Evolutionary conservation across 2,797 vertebrate species (phyloP), one percentile per base, ranked within the genome.

Genomic region (Tinamus major): DNA sequence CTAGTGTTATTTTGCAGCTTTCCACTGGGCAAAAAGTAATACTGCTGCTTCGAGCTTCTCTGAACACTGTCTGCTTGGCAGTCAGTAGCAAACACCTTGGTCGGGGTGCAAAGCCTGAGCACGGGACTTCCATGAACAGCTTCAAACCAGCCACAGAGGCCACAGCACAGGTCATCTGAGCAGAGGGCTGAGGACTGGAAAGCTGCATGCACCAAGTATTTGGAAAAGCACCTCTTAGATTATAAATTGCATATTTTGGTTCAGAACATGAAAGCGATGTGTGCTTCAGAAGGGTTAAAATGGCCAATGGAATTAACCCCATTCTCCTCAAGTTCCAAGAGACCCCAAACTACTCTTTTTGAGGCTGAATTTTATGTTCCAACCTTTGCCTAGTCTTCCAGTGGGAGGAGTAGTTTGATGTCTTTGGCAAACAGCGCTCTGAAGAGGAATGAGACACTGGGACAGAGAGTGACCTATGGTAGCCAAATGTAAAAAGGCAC

Each of bases 211-310:
- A 94, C 96, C 95, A 96, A 92, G 94, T 94, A 84, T 96, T 85
- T 92, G 93, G 96, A 96, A 97, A 96, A 97, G 96, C 92, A 95
- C 95, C 96, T 95, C 89, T 90, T 92, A 84, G 68, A 89, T 95
- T 95, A 97, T 91, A 92, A 96, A 96, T 97, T 98, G 97, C 97
- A 97, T 97, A 97, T 97, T 97, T 97, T 94, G 97, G 95, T 97
- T 97, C 91, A 94, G 95, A 96, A 93, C 94, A 96, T 90, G 97
- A 94, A 94, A 95, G 90, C 93, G 21, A 95, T 93, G 87, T 95
- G 87, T 95, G 95, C 96, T 96, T 92, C 91, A 76, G 68, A 87
- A 90, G 87, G 94, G 91, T 85, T 96, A 90, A 89, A 94, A 92
- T 80, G 74, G 93, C 88, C 92, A 96, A 85, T 93, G 92, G 89